Percentiles rank a stretch among this genome's conserved stretches.
These are phyloP conservation scores for Pyrgilauda ruficollis DNA, from an alignment of 2,113 vertebrate genomes.

Conservation along the genomic window DNA sequence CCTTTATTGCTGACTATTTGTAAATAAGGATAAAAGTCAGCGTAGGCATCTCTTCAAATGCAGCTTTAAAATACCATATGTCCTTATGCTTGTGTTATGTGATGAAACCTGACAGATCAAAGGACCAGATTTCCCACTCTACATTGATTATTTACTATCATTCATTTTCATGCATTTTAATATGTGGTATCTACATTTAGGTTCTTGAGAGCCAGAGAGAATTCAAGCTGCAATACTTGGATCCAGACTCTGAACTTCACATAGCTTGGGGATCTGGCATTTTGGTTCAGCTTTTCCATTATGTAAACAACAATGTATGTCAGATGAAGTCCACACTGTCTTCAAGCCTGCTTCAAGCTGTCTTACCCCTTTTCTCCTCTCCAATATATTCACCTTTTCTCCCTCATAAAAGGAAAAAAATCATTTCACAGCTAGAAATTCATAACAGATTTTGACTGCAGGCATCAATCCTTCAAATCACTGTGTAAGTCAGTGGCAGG, in stretches of 20 bases:
- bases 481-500: constrained; percentile 1
- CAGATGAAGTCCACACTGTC: constrained; percentile 34
- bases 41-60: constrained; percentile 63
- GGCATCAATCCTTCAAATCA: constrained; percentile 2
- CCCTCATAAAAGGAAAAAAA: neutral
- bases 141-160: constrained; percentile 72
- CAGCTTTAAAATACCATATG: constrained; percentile 68
- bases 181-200: constrained; percentile 65
- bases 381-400: constrained; percentile 15
- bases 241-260: constrained; percentile 62
- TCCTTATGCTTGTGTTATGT: constrained; percentile 65
- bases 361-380: neutral
- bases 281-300: constrained; percentile 45
- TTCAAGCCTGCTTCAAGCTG: constrained; percentile 29
- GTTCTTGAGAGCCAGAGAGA: constrained; percentile 56
- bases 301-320: constrained; percentile 37
- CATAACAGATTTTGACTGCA: constrained; percentile 26
- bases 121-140: constrained; percentile 69
- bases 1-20: constrained; percentile 65
- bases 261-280: constrained; percentile 56
- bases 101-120: constrained; percentile 68
- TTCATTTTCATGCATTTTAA: constrained; percentile 71
- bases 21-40: constrained; percentile 67
- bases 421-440: neutral
- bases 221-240: constrained; percentile 63